Conservation (phyloP, 2,113 vertebrate genomes). For the Merops nubicus region DNA sequence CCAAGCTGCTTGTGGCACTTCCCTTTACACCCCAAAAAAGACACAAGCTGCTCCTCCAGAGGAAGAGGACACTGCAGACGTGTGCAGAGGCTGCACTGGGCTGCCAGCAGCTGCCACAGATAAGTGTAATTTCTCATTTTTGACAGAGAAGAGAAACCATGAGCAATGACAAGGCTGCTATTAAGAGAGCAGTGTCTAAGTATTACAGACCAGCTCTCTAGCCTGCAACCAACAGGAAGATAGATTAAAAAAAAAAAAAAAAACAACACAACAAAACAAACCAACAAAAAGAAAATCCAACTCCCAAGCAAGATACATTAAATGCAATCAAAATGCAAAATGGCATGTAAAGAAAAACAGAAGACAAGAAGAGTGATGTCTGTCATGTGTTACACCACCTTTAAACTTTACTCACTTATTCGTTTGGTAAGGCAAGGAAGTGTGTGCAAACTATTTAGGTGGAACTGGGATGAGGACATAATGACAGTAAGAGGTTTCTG, state of each 20-base stretch:
- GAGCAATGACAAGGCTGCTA: neutral
- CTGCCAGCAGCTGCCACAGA: neutral
- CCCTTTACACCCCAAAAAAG: neutral
- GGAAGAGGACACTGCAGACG: neutral
- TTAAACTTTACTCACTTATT: neutral
- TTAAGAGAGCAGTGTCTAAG: neutral
- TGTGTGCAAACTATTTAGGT: neutral
- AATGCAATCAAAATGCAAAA: neutral
- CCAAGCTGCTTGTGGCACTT: neutral
- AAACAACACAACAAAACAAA: too few relatives aligned
- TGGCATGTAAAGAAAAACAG: neutral
- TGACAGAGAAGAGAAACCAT: neutral
- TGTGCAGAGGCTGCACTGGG: neutral
- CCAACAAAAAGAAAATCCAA: too few relatives aligned
- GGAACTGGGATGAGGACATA: neutral
- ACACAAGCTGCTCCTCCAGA: neutral
- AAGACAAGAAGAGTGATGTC: neutral
- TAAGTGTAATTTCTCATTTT: neutral
- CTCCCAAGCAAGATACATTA: rapidly evolving
- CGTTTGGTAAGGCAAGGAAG: neutral
- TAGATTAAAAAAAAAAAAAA: neutral
- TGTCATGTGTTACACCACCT: neutral
- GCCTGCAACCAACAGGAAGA: neutral
- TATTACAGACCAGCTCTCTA: neutral
- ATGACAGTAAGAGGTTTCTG: neutral